Evolutionary conservation across 2,113 vertebrate genomes (phyloP), one percentile per base, ranked within the genome.

Genomic region (Mystacornis crossleyi): DNA sequence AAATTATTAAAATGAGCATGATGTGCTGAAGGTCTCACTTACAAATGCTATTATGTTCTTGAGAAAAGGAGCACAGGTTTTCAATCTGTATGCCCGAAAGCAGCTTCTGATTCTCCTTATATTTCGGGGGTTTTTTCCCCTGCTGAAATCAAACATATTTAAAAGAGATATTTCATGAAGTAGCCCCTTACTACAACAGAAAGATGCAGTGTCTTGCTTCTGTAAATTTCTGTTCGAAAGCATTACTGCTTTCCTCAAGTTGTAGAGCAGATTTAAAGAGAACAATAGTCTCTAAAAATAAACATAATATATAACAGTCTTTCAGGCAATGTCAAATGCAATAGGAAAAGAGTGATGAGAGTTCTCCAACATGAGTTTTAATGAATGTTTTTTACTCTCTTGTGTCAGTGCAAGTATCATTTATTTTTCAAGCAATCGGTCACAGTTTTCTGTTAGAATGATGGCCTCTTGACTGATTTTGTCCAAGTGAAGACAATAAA

Each of bases 271-370:
- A 58, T 86, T 96, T 92, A 96, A 96, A 89, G 70, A 97, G 94
- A 97, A 95, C 86, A 91, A 96, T 87, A 95, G 94, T 73, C 90
- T 93, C 96, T 97, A 97, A 98, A 98, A 98, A 98, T 97, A 98
- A 98, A 96, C 61, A 96, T 95, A 97, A 97, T 97, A 95, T 95
- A 81, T 91, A 97, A 93, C 77, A 85, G 58, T 91, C 83, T 97
- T 80, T 95, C 95, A 86, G 70, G 86, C 89, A 95, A 83, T 91
- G 95, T 98, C 98, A 98, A 97, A 97, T 86, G 83, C 88, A 97
- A 95, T 91, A 86, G 77, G 69, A 88, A 96, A 95, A 98, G 92
- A 97, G 53, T 89, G 89, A 97, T 97, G 93, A 97, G 89, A 55
- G 25, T 86, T 97, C 87, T 96, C 95, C 86, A 95, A 94, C 43